phyloP scores from a whole-genome alignment of 2,888 invertebrate species.

The Habroteleia sp. region DNA sequence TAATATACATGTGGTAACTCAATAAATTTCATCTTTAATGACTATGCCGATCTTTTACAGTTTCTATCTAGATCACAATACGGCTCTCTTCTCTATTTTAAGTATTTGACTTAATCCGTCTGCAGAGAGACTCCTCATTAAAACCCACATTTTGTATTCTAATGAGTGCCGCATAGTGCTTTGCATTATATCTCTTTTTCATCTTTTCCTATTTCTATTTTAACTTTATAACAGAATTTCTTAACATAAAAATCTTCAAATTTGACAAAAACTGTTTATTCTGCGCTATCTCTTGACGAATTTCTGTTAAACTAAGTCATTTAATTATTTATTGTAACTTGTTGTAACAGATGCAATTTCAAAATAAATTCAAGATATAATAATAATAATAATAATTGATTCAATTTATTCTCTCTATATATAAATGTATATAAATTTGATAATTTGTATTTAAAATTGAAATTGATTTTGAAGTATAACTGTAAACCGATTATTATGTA shows the following conservation, averaged over 20 bases:
- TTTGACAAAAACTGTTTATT: background rate
- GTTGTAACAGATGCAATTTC: too few relatives aligned
- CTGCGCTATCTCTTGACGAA: background rate
- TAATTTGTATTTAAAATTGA: slow-evolving; percentile 30
- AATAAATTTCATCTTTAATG: slow-evolving; percentile 4
- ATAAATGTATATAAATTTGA: too few relatives aligned
- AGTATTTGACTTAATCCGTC: slow-evolving; percentile 52
- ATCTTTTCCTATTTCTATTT: slow-evolving; percentile 17
- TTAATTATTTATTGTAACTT: too few relatives aligned
- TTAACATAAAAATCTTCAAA: slow-evolving; percentile 1
- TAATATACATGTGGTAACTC: background rate
- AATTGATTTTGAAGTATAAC: slow-evolving; percentile 16
- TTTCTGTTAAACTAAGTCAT: too few relatives aligned
- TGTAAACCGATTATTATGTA: slow-evolving; percentile 6
- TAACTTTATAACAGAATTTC: background rate
- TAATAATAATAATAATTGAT: too few relatives aligned
- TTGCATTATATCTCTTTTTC: slow-evolving; percentile 39
- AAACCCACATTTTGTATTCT: slow-evolving; percentile 53
- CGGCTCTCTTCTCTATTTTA: slow-evolving; percentile 17
- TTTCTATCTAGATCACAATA: slow-evolving; percentile 38
- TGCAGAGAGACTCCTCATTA: slow-evolving; percentile 51
- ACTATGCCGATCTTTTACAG: slow-evolving; percentile 15
- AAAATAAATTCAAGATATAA: too few relatives aligned
- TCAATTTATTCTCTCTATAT: background rate
- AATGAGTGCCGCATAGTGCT: slow-evolving; percentile 50